Evolutionary conservation across 2,888 invertebrate species (phyloP).

Genomic region (Theodoxus fluviatilis): DNA sequence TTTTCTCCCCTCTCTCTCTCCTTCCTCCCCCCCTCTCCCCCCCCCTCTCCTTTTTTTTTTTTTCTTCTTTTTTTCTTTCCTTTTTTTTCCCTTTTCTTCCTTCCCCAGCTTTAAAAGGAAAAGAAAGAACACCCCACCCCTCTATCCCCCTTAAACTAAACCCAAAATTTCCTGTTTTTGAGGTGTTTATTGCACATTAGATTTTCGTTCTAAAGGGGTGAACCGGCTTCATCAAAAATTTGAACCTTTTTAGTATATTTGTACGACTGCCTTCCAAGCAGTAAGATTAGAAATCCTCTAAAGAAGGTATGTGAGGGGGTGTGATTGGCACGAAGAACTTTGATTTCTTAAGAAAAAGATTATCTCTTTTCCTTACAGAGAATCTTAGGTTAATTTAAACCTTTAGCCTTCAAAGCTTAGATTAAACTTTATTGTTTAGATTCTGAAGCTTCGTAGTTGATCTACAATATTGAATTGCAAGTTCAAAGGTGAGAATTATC

Average conservation of each 20-base stretch:
- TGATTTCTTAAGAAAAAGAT: conserved; percentile 21
- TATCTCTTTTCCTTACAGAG: conserved; percentile 4
- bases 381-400: conserved; percentile 16
- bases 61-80: too few relatives aligned
- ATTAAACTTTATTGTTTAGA: conserved; percentile 11
- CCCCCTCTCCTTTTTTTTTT: too few relatives aligned
- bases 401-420: conserved; percentile 22
- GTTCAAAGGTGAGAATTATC: background rate
- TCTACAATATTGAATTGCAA: conserved; percentile 20
- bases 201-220: conserved; percentile 20
- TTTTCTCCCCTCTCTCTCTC: too few relatives aligned
- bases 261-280: conserved; percentile 20
- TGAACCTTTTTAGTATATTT: conserved; percentile 18
- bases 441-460: conserved; percentile 5
- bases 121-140: too few relatives aligned
- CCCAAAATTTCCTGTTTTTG: too few relatives aligned
- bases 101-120: too few relatives aligned
- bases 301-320: background rate
- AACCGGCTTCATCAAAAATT: background rate
- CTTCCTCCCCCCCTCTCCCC: too few relatives aligned
- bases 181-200: conserved; percentile 5
- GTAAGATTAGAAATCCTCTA: conserved; percentile 8
- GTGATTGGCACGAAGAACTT: conserved; percentile 23
- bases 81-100: too few relatives aligned
- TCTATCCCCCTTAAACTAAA: too few relatives aligned